Evolutionary conservation across 2,113 vertebrate species (phyloP).

Genomic region (Tursiops truncatus): DNA sequence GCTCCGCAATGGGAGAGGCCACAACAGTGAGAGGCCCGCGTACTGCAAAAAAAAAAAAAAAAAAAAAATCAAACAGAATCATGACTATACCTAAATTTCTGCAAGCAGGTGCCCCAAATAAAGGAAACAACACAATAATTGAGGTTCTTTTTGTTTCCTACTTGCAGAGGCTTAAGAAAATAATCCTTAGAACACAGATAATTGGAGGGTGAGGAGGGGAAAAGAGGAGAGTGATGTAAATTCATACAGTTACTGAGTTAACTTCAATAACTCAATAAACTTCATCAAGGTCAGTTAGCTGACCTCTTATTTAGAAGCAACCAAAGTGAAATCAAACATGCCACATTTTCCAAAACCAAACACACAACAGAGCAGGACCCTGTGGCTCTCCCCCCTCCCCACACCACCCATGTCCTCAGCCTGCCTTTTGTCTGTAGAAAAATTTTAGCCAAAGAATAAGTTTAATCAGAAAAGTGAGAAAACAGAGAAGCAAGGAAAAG

Average conservation of each 20-base stretch:
- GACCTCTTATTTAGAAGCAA: background rate
- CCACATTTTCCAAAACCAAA: background rate
- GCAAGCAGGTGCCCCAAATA: no score
- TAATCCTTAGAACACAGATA: background rate
- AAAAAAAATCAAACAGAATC: background rate
- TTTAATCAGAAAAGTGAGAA: background rate
- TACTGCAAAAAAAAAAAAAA: no score
- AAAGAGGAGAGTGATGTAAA: background rate
- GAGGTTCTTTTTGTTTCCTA: background rate
- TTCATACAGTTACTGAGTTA: background rate
- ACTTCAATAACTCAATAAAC: no score
- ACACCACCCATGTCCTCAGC: background rate
- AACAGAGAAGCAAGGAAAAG: background rate
- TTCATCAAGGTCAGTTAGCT: background rate
- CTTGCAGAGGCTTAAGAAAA: background rate
- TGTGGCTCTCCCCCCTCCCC: background rate
- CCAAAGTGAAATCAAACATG: background rate
- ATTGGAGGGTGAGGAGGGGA: background rate
- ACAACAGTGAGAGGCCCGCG: no score
- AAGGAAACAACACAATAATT: background rate
- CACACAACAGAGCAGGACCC: background rate
- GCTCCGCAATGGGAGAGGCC: no score
- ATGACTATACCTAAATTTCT: background rate
- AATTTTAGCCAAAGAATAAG: background rate
- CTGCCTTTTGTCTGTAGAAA: background rate